phyloP scores from a whole-genome alignment of 2,888 invertebrate species.

The Cremastinae sp. region DNA sequence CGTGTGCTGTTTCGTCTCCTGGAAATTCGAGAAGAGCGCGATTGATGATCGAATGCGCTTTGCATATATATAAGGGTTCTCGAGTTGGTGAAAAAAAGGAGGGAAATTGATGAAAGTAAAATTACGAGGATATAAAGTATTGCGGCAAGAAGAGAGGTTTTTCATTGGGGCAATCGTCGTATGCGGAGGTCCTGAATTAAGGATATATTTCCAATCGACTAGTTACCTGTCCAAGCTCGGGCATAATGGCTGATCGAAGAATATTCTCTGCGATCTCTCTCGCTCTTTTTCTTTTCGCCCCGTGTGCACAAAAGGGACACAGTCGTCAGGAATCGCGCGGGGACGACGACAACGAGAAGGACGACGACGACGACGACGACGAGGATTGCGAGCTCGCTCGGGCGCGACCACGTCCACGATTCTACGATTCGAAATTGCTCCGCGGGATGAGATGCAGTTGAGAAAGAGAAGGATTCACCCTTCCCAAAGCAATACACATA shows the following conservation, averaged over 20 bases:
- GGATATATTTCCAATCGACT: conserved; percentile 58
- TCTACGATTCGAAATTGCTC: conserved; percentile 61
- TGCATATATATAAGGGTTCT: conserved; percentile 40
- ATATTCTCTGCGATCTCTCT: conserved; percentile 39
- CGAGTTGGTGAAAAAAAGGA: conserved; percentile 25
- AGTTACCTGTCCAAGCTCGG: conserved; percentile 43
- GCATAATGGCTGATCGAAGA: conserved; percentile 54
- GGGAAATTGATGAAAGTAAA: conserved; percentile 25
- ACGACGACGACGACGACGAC: conserved; percentile 35
- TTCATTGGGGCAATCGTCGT: conserved; percentile 32
- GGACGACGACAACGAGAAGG: conserved; percentile 29
- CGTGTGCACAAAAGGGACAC: conserved; percentile 12
- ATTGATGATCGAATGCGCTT: conserved; percentile 51
- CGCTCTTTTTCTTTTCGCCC: not conserved
- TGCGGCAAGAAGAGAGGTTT: not conserved
- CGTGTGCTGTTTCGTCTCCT: conserved; percentile 34
- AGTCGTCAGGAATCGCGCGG: conserved; percentile 47
- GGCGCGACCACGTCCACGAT: conserved; percentile 62
- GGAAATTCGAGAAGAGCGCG: conserved; percentile 46
- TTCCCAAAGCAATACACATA: conserved; percentile 29
- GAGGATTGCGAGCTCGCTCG: conserved; percentile 55
- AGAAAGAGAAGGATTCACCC: conserved; percentile 50
- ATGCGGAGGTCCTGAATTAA: conserved; percentile 54
- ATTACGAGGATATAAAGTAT: conserved; percentile 5
- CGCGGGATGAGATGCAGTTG: conserved; percentile 56